Conservation (phyloP, 2,113 vertebrate genomes). For the Muntiacus reevesi region DNA sequence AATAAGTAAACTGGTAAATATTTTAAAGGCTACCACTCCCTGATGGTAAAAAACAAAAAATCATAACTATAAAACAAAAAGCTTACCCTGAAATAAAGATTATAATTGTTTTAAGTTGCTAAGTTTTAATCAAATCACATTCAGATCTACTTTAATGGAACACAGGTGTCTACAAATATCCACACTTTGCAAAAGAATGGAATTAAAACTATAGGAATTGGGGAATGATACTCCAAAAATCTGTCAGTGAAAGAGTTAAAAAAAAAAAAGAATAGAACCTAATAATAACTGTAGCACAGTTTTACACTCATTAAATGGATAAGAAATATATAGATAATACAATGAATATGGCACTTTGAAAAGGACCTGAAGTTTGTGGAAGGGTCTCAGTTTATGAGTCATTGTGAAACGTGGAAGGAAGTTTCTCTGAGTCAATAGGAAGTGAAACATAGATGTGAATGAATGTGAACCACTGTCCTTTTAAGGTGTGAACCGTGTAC, state of each 20-base stretch:
- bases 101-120: not conserved
- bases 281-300: not conserved
- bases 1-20: not conserved
- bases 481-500: not conserved
- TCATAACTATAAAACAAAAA: not conserved
- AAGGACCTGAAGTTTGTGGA: not conserved
- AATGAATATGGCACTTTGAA: not conserved
- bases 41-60: not conserved
- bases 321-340: not conserved
- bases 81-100: not conserved
- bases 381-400: not conserved
- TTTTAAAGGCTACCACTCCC: not conserved
- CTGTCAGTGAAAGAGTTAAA: not conserved
- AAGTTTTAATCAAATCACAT: not conserved
- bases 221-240: not conserved
- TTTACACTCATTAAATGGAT: not conserved
- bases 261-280: not conserved
- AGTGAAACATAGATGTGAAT: not conserved
- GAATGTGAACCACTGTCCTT: not conserved
- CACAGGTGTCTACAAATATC: not conserved
- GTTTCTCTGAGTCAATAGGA: not conserved
- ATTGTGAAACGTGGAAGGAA: not conserved
- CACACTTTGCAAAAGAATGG: not conserved
- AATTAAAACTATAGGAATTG: not conserved
- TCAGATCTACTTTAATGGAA: not conserved